Evolutionary conservation across 2,888 invertebrate genomes (phyloP).

Genomic region (Melieria crassipennis): DNA sequence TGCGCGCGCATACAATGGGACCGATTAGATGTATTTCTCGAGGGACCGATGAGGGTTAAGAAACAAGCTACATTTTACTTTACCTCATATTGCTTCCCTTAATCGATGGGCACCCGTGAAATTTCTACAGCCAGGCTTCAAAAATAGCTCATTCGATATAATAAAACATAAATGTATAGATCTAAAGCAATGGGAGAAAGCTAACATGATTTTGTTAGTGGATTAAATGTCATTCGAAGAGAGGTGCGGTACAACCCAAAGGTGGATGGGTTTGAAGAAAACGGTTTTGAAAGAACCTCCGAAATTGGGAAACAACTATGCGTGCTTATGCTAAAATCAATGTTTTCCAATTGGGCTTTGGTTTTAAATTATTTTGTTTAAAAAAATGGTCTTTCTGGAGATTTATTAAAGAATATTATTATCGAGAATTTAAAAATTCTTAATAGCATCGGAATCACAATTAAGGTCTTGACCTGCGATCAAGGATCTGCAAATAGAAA

Average conservation of each 20-base stretch:
- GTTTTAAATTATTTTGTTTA: constrained; percentile 33
- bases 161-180: constrained; percentile 21
- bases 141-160: constrained; percentile 10
- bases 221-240: constrained; percentile 28
- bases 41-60: no score
- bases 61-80: constrained; percentile 23
- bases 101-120: constrained; percentile 25
- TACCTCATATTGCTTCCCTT: constrained; percentile 18
- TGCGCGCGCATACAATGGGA: no score
- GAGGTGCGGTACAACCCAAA: constrained; percentile 29
- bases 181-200: background rate
- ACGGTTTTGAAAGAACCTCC: constrained; percentile 15
- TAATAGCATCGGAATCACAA: constrained; percentile 15
- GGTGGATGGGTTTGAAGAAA: constrained; percentile 32
- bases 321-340: constrained; percentile 31
- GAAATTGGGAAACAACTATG: constrained; percentile 28
- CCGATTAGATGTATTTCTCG: no score
- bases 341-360: constrained; percentile 35
- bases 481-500: constrained; percentile 21
- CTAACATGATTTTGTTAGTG: no score
- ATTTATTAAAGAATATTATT: constrained; percentile 23
- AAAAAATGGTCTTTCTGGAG: constrained; percentile 27
- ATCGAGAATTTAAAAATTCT: constrained; percentile 26
- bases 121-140: no score
- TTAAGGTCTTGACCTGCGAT: constrained; percentile 23